These are phyloP conservation scores for Penaeus monodon DNA, from an alignment of 2,888 invertebrate genomes.

Conservation along the genomic window DNA sequence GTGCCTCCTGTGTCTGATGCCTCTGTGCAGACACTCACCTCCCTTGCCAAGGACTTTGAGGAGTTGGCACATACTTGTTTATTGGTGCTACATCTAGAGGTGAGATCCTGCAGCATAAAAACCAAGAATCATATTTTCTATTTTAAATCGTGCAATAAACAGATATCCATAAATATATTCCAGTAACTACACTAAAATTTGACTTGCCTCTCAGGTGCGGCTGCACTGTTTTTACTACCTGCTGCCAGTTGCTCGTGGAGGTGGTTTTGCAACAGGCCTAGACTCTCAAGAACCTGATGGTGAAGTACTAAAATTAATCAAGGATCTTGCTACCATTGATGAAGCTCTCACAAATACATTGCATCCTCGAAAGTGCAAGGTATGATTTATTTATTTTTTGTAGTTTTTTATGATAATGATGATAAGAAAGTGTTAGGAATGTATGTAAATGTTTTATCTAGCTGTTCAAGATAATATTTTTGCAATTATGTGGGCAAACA, in stretches of 20 bases:
- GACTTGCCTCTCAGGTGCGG: conserved; percentile 75
- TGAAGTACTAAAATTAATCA: conserved; percentile 82
- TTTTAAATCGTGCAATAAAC: too few species aligned
- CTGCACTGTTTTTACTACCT: conserved; percentile 97
- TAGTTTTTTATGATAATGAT: neutral
- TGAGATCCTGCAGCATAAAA: conserved; percentile 68
- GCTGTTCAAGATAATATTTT: neutral
- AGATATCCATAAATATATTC: neutral
- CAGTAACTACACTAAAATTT: conserved; percentile 1
- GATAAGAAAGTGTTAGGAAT: too few species aligned
- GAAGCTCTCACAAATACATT: conserved; percentile 82
- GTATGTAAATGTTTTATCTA: too few species aligned
- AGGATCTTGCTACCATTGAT: conserved; percentile 83
- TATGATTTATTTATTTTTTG: conserved; percentile 68
- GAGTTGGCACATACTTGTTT: conserved; percentile 92
- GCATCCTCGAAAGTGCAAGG: conserved; percentile 77
- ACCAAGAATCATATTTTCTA: too few species aligned
- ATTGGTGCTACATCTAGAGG: conserved; percentile 91
- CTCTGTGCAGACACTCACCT: conserved; percentile 76
- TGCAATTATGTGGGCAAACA: conserved; percentile 25
- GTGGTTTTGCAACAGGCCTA: conserved; percentile 73
- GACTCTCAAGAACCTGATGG: conserved; percentile 84
- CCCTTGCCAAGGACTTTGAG: conserved; percentile 84
- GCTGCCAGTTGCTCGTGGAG: conserved; percentile 72
- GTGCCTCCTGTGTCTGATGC: conserved; percentile 73